Base-by-base conservation (phyloP, 1,140 invertebrate genomes). In the Pteromalus puparum region DNA sequence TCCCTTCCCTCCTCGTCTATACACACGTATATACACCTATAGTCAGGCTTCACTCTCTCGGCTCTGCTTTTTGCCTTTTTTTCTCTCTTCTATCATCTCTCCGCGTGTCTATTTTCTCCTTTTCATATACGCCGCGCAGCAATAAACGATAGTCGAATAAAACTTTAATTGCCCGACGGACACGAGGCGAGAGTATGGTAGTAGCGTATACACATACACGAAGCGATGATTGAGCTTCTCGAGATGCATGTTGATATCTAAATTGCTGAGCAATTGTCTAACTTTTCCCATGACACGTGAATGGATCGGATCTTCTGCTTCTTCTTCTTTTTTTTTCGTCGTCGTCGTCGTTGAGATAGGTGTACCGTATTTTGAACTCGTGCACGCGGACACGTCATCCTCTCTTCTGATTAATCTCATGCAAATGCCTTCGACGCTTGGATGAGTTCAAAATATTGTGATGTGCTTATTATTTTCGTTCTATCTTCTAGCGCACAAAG, bases 81-180 rank as follows among this genome's bases (percentile, higher is more conserved):
- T 53, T 53, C 42, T 65, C 53, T 78, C 15, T 67, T 65, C 53
- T 30, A 24, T 42, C 9, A n/a, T 46, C 42, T 30, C 28, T 74
- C 12, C 34, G 10, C 30, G 21, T 9, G 12, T 76, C 21, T 74
- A 46, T 48, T 21, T 74, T 38, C 15, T 76, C 34, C 3, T 74
- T 82, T 67, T 76, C 42, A 74, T 74, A 72, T 61, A 61, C 21
- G 46, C 46, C 15, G 15, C 67, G 34, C 53, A 28, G 82, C 61
- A 79, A 73, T 83, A 77, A 84, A 73, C 24, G 76, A 84, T 84
- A 73, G 75, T 79, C 75, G 46, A 84, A 73, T 79, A 65, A 79
- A 73, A 79, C 67, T 78, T 78, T 83, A 83, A 83, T 78, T 79
- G 68, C 42, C 42, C 76, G 53, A 61, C 53, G 53, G 53, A 61